phyloP scores from a whole-genome alignment of 2,113 vertebrate species.

The Monopterus albus region DNA sequence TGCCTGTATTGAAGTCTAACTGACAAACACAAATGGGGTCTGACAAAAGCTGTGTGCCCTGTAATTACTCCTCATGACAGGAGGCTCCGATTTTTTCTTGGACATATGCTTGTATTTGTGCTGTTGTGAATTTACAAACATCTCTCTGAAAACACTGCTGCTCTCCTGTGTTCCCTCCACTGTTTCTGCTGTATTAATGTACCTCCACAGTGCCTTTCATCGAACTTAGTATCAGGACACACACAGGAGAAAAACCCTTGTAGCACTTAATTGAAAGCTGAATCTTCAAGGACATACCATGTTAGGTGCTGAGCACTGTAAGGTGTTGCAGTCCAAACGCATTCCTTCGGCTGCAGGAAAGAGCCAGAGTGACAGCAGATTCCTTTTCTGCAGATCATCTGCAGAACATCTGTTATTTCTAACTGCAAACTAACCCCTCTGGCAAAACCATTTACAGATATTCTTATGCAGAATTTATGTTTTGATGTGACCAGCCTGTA shows the following conservation, averaged over 20 bases:
- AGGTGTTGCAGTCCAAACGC: constrained; percentile 35
- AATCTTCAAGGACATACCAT: constrained; percentile 63
- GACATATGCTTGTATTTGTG: constrained; percentile 62
- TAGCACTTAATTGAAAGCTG: constrained; percentile 54
- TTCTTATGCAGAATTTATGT: constrained; percentile 35
- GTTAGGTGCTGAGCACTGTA: constrained; percentile 57
- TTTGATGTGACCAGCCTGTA: constrained; percentile 47
- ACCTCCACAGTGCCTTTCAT: constrained; percentile 18
- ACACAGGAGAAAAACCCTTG: constrained; percentile 41
- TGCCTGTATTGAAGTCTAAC: constrained; percentile 62
- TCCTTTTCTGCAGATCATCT: constrained; percentile 55
- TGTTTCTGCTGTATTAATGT: constrained; percentile 41
- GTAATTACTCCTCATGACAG: constrained; percentile 69
- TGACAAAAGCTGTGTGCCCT: constrained; percentile 58
- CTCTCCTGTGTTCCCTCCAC: constrained; percentile 33
- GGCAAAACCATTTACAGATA: constrained; percentile 51
- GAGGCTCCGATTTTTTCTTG: constrained; percentile 60
- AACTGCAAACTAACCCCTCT: constrained; percentile 31
- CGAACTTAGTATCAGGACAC: constrained; percentile 27
- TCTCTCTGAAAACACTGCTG: constrained; percentile 45
- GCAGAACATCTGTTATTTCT: constrained; percentile 70
- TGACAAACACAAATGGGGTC: constrained; percentile 71
- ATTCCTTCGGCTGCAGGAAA: constrained; percentile 49
- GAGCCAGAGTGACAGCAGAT: constrained; percentile 50
- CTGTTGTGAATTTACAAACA: constrained; percentile 45